Conservation (phyloP, 1,140 invertebrate genomes). For the Lepidurus packardi region DNA sequence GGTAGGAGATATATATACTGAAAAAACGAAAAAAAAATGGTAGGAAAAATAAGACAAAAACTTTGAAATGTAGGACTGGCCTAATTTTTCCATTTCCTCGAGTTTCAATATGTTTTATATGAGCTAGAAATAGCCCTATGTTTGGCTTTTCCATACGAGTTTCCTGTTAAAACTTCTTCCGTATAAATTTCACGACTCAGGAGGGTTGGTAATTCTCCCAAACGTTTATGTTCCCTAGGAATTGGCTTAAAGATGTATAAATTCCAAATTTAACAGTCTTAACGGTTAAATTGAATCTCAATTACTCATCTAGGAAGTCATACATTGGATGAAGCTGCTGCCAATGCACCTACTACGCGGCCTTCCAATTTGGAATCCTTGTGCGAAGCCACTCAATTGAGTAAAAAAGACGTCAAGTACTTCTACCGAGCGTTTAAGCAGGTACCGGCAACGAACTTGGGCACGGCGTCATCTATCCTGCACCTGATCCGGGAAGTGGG, state of each 20-base stretch:
- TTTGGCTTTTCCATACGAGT: neutral
- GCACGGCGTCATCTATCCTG: neutral
- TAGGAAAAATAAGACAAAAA: neutral
- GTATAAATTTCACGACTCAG: too few relatives aligned
- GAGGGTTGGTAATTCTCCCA: neutral
- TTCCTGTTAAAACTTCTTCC: neutral
- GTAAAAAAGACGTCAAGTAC: slow-evolving; percentile 30
- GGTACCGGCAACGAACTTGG: neutral
- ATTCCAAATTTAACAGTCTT: neutral
- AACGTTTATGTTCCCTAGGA: neutral
- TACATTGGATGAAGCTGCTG: neutral
- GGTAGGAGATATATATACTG: neutral
- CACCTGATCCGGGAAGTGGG: neutral
- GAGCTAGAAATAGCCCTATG: neutral
- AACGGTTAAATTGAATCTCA: neutral
- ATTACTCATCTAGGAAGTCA: neutral
- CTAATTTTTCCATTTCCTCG: neutral
- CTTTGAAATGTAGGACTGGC: neutral
- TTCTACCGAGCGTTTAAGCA: slow-evolving; percentile 35
- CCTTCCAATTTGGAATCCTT: slow-evolving; percentile 24
- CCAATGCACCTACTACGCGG: neutral
- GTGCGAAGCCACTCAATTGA: slow-evolving; percentile 30
- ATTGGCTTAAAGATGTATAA: neutral
- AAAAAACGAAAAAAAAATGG: too few relatives aligned
- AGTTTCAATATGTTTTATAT: neutral